Percentiles rank a stretch among this genome's conserved stretches.
These are phyloP conservation scores for Tadarida brasiliensis DNA, from an alignment of 2,797 vertebrate genomes.

Conservation along the genomic window DNA sequence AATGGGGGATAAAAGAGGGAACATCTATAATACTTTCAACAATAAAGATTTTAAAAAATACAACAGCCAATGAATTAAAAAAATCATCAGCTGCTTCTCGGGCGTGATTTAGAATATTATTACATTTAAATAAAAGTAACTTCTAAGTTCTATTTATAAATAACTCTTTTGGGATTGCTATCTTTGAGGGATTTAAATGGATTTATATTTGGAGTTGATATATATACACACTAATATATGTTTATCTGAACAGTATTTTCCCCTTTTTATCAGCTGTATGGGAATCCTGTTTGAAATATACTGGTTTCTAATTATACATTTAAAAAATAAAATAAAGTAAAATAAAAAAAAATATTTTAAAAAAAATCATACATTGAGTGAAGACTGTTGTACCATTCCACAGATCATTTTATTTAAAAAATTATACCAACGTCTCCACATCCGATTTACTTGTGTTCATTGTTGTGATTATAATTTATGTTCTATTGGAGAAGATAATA, in stretches of 20 bases:
- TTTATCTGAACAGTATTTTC: slow-evolving; percentile 13
- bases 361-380: too few relatives aligned
- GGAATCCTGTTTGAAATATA: slow-evolving; percentile 21
- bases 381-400: too few relatives aligned
- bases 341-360: too few relatives aligned
- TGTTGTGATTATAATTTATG: neutral
- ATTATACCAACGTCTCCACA: neutral
- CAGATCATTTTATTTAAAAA: too few relatives aligned
- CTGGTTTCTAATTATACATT: slow-evolving; percentile 35
- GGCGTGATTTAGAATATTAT: slow-evolving; percentile 34
- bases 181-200: slow-evolving; percentile 62
- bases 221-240: neutral
- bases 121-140: slow-evolving; percentile 56
- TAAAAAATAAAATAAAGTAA: neutral
- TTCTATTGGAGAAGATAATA: neutral
- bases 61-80: slow-evolving; percentile 45
- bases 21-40: too few relatives aligned
- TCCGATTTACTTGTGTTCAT: neutral
- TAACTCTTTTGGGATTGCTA: slow-evolving; percentile 20
- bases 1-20: too few relatives aligned
- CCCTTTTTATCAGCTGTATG: slow-evolving; percentile 41
- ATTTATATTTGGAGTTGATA: slow-evolving; percentile 61
- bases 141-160: slow-evolving; percentile 57
- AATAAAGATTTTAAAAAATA: neutral
- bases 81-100: neutral